Evolutionary conservation across 30 jellyfish, hydroid and myxozoan species (phyloP), one percentile per base, ranked within the genome.

Genomic region (Aurelia coerulea): DNA sequence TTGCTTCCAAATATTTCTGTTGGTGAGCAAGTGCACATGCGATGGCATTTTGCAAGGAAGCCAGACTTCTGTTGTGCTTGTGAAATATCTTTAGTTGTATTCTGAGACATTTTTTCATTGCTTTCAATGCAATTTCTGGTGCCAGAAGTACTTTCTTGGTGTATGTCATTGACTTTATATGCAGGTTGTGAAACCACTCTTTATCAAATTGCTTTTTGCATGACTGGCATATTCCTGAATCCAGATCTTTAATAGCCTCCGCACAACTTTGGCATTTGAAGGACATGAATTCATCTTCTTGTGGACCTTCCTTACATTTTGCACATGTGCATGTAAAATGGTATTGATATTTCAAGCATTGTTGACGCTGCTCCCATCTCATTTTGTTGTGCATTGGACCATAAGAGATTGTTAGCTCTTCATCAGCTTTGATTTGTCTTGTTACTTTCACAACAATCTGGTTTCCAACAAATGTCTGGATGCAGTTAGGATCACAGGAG

Each of bases 401-500:
- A 86, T 94, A 94, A 31, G 97, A 94, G 32, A 90, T 90, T 73
- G 76, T 90, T 31, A 94, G 62, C 72, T 89, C 96, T 42, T 94
- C 95, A 34, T 90, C 95, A 35, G 84, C 73, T 52, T 59, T 68
- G 16, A 94, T 70, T 15, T 79, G 78, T 64, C 65, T 88, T 2
- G 80, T 37, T 39, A 80, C 87, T 70, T 83, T 79, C 2, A 94
- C 95, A 19, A 78, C 83, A 12, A 94, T 14, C 23, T 76, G 76
- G 53, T 85, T 73, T 34, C 90, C 92, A 42, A 46, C 65, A 77
- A 94, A 94, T 35, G 92, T 62, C 41, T 62, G 85, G 34, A 94
- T 66, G 73, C 91, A 70, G 80, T 62, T 80, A 7, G 99, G 97
- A 60, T 90, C 96, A 79, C 99, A 94, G 2, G 99, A 94, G 68